Percentiles rank a stretch among this genome's conserved stretches.
Conservation (phyloP, 2,113 vertebrate genomes). For the Megalops atlanticus region DNA sequence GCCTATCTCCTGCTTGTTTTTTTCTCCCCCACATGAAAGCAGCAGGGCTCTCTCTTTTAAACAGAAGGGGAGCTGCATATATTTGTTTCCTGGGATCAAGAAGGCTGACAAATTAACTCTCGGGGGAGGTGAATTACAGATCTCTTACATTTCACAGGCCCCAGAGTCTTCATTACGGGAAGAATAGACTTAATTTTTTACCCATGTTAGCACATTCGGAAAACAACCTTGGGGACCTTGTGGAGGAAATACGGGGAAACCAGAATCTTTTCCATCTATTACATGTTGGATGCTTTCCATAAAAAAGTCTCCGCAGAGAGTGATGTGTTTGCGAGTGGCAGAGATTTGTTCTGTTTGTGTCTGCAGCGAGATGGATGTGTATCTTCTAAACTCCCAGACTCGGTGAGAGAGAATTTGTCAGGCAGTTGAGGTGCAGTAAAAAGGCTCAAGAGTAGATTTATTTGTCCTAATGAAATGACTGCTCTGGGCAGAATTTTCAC, state of each 20-base stretch:
- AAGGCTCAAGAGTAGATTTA: conserved; percentile 13
- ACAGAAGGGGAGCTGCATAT: conserved; percentile 58
- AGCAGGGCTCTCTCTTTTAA: conserved; percentile 47
- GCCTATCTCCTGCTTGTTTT: conserved; percentile 4
- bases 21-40: conserved; percentile 28
- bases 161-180: conserved; percentile 69
- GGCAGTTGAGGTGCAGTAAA: background rate
- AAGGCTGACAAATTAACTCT: conserved; percentile 67
- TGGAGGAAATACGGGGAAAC: conserved; percentile 37
- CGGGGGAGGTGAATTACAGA: conserved; percentile 44
- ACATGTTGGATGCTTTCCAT: conserved; percentile 57
- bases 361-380: conserved; percentile 4
- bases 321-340: conserved; percentile 51
- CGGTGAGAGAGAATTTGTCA: background rate
- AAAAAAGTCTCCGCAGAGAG: conserved; percentile 51
- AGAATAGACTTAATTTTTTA: conserved; percentile 70
- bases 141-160: conserved; percentile 46
- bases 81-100: conserved; percentile 67
- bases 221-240: conserved; percentile 56
- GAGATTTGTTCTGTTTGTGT: conserved; percentile 30
- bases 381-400: background rate
- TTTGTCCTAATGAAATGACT: conserved; percentile 24
- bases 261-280: conserved; percentile 41
- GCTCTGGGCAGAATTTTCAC: conserved; percentile 25
- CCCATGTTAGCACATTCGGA: conserved; percentile 62